Percentiles rank a stretch among this genome's conserved stretches.
Evolutionary conservation across 2,113 vertebrate genomes (phyloP).

Genomic region (Odontophorus gujanensis): DNA sequence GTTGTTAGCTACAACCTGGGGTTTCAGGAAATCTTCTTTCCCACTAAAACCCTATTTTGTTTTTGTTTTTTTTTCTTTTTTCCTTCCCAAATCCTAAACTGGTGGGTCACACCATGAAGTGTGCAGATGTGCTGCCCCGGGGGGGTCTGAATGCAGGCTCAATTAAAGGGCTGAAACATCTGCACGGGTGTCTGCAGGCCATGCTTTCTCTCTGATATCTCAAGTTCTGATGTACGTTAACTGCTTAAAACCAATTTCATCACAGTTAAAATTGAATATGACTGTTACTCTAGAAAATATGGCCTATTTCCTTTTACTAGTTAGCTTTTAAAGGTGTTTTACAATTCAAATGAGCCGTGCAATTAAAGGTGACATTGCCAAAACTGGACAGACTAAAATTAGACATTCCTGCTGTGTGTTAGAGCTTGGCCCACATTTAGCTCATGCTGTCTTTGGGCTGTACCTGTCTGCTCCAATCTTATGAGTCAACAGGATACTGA

Average conservation of each 20-base stretch:
- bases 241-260: conserved; percentile 49
- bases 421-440: conserved; percentile 55
- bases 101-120: not conserved
- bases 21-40: not conserved
- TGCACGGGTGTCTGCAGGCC: not conserved
- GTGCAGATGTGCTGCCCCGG: not conserved
- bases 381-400: conserved; percentile 68
- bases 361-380: conserved; percentile 71
- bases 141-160: not conserved
- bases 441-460: conserved; percentile 67
- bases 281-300: conserved; percentile 48
- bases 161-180: not conserved
- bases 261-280: conserved; percentile 59
- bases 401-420: conserved; percentile 64
- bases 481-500: conserved; percentile 56
- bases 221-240: not conserved
- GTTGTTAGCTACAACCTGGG: not conserved
- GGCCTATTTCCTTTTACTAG: conserved; percentile 68
- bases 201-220: not conserved
- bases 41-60: rapidly evolving
- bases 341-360: conserved; percentile 71
- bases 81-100: not conserved
- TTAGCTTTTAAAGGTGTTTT: conserved; percentile 67
- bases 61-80: not conserved
- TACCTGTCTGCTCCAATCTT: conserved; percentile 74